A percentile compares a stretch with the other conserved stretches of the same genome.
Evolutionary conservation across 2,888 invertebrate species (phyloP).

Genomic region (Pristionchus maxplancki): DNA sequence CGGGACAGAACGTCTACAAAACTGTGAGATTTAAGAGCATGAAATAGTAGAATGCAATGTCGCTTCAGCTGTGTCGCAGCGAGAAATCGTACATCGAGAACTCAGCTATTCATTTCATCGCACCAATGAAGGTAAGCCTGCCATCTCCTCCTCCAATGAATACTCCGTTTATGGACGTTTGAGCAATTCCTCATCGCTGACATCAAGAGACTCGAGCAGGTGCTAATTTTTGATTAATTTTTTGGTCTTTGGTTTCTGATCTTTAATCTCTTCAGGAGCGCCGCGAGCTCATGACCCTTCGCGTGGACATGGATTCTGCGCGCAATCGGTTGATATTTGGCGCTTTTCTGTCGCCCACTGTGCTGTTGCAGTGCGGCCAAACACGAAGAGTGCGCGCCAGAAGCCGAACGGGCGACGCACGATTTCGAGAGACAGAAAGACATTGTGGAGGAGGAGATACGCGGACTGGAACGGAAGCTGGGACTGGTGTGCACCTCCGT

Average conservation of each 20-base stretch:
- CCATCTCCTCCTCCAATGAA: background rate
- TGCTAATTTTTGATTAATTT: background rate
- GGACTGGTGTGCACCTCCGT: slow-evolving; percentile 29
- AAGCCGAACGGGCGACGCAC: slow-evolving; percentile 47
- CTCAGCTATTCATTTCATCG: slow-evolving; percentile 47
- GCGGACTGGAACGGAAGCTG: slow-evolving; percentile 27
- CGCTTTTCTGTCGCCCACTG: background rate
- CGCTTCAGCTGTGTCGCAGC: slow-evolving; percentile 46
- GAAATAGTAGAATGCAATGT: background rate
- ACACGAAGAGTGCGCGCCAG: slow-evolving; percentile 48
- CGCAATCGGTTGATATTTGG: slow-evolving; percentile 37
- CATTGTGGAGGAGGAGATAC: slow-evolving; percentile 45
- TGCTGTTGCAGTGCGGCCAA: slow-evolving; percentile 4
- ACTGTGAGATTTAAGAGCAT: slow-evolving; percentile 17
- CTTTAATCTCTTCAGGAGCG: slow-evolving; percentile 47
- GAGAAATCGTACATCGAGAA: slow-evolving; percentile 48
- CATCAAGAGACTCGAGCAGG: slow-evolving; percentile 48
- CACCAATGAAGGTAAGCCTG: slow-evolving; percentile 47
- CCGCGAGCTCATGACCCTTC: slow-evolving; percentile 40
- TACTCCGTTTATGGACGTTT: slow-evolving; percentile 47
- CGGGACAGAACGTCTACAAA: slow-evolving; percentile 42
- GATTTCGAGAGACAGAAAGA: slow-evolving; percentile 49
- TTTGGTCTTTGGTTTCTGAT: background rate
- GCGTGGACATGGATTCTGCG: slow-evolving; percentile 48
- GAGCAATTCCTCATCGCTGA: slow-evolving; percentile 52